A percentile compares a stretch with the other conserved stretches of the same genome.
phyloP scores from a whole-genome alignment of 2,888 invertebrate genomes.

The Litoditis marina region DNA sequence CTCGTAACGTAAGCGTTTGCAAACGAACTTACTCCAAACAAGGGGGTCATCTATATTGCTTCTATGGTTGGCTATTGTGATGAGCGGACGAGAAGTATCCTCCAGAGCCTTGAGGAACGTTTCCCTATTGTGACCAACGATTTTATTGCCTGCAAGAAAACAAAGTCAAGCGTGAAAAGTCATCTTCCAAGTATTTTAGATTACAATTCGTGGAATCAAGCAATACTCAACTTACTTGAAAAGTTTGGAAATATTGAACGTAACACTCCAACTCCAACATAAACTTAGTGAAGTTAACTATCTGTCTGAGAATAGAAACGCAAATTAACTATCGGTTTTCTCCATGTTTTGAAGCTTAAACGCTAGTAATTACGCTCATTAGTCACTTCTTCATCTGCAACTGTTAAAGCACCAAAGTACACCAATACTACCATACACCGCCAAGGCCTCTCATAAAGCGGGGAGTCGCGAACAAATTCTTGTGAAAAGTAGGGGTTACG shows the following conservation, averaged over 20 bases:
- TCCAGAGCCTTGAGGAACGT: slow-evolving; percentile 43
- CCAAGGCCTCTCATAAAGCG: no score
- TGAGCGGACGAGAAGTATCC: slow-evolving; percentile 48
- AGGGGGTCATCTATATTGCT: slow-evolving; percentile 59
- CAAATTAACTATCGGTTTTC: background rate
- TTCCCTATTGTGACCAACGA: slow-evolving; percentile 48
- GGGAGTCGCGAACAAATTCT: no score
- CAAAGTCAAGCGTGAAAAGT: no score
- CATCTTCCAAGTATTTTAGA: no score
- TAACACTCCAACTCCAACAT: no score
- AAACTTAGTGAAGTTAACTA: background rate
- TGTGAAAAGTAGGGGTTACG: no score
- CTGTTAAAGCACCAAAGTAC: background rate
- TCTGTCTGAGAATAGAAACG: background rate
- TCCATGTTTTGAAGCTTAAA: background rate
- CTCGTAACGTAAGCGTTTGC: background rate
- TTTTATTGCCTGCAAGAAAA: slow-evolving; percentile 39
- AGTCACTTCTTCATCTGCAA: background rate
- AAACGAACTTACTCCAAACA: slow-evolving; percentile 54
- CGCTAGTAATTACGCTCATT: no score
- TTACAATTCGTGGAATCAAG: no score
- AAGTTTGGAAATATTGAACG: no score
- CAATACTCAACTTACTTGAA: no score
- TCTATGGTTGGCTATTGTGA: slow-evolving; percentile 58
- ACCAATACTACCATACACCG: no score